Conservation (phyloP, 2,113 vertebrate genomes). For the Grammomys dolichurus region DNA sequence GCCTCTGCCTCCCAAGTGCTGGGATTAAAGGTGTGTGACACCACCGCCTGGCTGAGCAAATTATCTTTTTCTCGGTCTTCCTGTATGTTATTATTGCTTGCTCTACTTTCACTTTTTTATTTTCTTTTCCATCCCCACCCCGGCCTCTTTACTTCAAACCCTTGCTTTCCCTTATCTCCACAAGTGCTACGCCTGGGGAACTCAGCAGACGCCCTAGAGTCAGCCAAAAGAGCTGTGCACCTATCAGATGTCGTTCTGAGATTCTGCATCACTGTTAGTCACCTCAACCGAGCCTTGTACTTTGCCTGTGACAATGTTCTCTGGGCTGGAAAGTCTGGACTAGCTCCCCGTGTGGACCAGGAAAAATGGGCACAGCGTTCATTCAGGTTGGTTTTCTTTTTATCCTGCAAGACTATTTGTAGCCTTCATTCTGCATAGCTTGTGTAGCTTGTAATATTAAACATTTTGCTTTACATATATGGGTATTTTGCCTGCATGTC, state of each 20-base stretch:
- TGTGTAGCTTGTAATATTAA: not conserved
- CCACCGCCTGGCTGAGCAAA: not conserved
- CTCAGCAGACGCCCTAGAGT: constrained; percentile 93
- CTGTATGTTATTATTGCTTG: constrained; percentile 25
- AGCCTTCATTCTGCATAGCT: not conserved
- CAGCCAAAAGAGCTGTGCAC: constrained; percentile 93
- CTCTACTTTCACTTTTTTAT: not conserved
- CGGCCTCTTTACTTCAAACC: constrained; percentile 42
- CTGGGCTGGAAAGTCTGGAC: constrained; percentile 92
- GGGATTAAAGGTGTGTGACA: too few relatives aligned
- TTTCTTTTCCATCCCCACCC: not conserved
- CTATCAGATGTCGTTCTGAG: constrained; percentile 94
- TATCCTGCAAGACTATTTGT: not conserved
- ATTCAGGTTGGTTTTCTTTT: constrained; percentile 89
- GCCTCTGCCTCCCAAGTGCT: too few relatives aligned
- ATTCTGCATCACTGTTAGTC: constrained; percentile 94
- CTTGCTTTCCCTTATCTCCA: constrained; percentile 21
- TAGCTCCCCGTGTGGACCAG: constrained; percentile 89
- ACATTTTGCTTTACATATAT: not conserved
- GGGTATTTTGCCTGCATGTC: not conserved
- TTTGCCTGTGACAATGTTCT: constrained; percentile 96
- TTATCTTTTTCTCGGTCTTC: not conserved
- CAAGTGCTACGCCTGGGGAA: constrained; percentile 95
- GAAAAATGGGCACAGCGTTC: constrained; percentile 96
- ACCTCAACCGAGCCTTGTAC: constrained; percentile 96